A percentile compares a stretch with the other conserved stretches of the same genome.
Evolutionary conservation across 2,888 invertebrate genomes (phyloP).

Genomic region (Rhimphoctona megacephalus): DNA sequence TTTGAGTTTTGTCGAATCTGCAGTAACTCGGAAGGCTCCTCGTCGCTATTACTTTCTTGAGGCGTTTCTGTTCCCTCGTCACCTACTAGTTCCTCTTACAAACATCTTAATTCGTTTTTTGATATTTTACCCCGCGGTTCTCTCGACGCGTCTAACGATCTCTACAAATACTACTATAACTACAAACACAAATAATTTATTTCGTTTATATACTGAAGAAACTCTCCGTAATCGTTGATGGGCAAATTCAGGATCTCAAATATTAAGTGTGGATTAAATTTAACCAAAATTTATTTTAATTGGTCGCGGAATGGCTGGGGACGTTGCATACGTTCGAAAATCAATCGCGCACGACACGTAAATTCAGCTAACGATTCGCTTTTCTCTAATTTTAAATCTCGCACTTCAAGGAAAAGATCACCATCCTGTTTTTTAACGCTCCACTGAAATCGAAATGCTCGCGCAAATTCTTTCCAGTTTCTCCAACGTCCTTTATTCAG

Average conservation of each 20-base stretch:
- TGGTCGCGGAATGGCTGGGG: constrained; percentile 53
- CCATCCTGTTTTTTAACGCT: constrained; percentile 58
- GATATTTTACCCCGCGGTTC: constrained; percentile 3
- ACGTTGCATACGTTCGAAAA: constrained; percentile 61
- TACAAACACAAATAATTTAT: constrained; percentile 45
- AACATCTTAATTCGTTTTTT: not conserved
- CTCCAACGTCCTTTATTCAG: constrained; percentile 54
- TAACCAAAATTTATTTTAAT: constrained; percentile 44
- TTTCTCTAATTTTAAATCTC: constrained; percentile 51
- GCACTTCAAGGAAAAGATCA: no score
- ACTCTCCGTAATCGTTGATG: constrained; percentile 40
- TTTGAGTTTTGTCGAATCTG: not conserved
- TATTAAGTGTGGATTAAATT: constrained; percentile 55
- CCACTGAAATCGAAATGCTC: constrained; percentile 64
- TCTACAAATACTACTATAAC: no score
- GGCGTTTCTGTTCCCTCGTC: not conserved
- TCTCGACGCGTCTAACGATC: constrained; percentile 18
- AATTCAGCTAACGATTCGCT: constrained; percentile 62
- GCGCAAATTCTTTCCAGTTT: constrained; percentile 59
- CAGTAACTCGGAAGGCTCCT: not conserved
- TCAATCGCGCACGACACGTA: constrained; percentile 57
- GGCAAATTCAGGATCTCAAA: constrained; percentile 53
- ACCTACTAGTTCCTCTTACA: not conserved
- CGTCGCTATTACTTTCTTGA: not conserved
- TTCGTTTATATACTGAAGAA: constrained; percentile 57